Conservation (phyloP, 2,797 vertebrate species). For the Hirundo rustica region DNA sequence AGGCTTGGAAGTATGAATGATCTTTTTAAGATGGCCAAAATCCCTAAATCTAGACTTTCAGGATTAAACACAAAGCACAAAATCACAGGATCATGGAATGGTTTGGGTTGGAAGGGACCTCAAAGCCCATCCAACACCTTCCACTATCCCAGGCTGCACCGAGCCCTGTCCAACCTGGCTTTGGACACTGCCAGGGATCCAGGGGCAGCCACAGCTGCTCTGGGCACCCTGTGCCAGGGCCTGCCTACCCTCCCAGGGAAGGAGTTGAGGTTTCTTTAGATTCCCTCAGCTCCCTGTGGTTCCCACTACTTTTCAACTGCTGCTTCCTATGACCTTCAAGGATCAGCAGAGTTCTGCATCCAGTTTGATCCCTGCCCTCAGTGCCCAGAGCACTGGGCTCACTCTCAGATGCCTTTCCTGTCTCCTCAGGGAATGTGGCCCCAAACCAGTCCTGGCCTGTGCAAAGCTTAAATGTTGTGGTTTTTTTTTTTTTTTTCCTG, state of each 20-base stretch:
- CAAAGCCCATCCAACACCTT: accelerated
- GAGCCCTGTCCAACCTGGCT: not conserved
- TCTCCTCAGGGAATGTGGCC: not conserved
- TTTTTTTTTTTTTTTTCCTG: not conserved
- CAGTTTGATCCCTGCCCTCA: not conserved
- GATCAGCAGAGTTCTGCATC: not conserved
- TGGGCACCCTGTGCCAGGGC: not conserved
- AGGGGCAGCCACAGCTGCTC: not conserved
- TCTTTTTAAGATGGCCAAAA: not conserved
- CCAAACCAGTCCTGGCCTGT: not conserved
- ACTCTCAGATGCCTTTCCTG: not conserved
- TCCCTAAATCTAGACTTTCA: not conserved
- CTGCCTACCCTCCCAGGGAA: not conserved
- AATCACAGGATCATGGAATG: not conserved
- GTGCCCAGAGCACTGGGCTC: not conserved
- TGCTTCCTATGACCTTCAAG: not conserved
- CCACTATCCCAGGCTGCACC: not conserved
- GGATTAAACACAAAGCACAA: not conserved
- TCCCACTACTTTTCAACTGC: not conserved
- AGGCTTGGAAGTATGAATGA: not conserved
- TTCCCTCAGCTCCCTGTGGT: not conserved
- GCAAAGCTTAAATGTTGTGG: not conserved
- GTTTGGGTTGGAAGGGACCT: not conserved
- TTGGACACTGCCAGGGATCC: not conserved
- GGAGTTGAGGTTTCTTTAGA: not conserved